Base-by-base conservation (phyloP, 2,888 invertebrate genomes). In the Furcula furcula region DNA sequence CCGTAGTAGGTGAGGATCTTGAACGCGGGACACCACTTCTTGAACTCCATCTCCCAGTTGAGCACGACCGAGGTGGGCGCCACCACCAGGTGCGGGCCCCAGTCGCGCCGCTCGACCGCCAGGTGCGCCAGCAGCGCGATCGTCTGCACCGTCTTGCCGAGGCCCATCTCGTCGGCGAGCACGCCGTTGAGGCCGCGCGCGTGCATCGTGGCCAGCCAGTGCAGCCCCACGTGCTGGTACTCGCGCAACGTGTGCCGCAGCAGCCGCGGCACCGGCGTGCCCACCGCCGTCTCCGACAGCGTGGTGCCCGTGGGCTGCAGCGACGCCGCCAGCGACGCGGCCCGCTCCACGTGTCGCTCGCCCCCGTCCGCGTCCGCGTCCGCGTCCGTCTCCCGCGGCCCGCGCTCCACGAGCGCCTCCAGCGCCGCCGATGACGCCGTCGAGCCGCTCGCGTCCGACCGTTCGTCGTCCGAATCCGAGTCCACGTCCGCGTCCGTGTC, bases 11-110 rank as follows among this genome's bases (percentile, higher is more conserved):
- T 99, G 53, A 99, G 91, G 66, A 99, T 97, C 91, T 99, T 99
- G 79, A 99, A 98, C 31, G 97, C 97, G 0, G 99, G 99, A 81
- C 98, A 99, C 99, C 99, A 99, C 82, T 99, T 99, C 84, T 99
- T 99, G 72, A 98, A 96, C 85, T 99, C 99, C 97, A 99, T 97
- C 90, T 99, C 99, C 99, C 99, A 99, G 88, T 99, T 99, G 44
- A 99, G 91, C 95, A 99, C 98, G 31, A 99, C 99, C 52, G 98
- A 98, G 9, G 99, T 99, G 40, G 99, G 99, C 53, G 99, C 99
- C 46, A 99, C 96, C 55, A 99, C 98, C 13, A 99, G 91, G 91
- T 99, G 99, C 34, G 99, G 99, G 18, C 99, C 99, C 99, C 99
- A 99, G 73, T 97, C 94, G 53, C 91, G 92, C 67, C 94, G 94